Percentiles rank a stretch among this genome's conserved stretches.
These are phyloP conservation scores for Megaceryle alcyon DNA, from an alignment of 2,797 vertebrate genomes.

Conservation along the genomic window DNA sequence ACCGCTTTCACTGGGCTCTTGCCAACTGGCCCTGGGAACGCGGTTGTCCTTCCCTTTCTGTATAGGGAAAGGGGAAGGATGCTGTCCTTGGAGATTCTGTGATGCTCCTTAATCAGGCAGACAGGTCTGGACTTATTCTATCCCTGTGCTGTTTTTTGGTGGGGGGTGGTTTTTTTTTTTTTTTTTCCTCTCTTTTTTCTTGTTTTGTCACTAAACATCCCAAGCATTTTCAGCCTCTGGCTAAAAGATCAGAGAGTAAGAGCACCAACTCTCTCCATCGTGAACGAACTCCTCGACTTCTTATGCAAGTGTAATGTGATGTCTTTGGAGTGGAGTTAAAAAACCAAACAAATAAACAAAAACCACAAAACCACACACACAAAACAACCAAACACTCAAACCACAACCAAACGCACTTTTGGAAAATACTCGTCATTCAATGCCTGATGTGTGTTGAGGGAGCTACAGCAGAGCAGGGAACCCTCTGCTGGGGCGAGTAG, in stretches of 20 bases:
- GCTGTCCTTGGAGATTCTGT: background rate
- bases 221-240: background rate
- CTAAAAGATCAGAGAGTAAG: background rate
- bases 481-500: background rate
- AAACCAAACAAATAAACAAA: background rate
- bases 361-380: too few species aligned
- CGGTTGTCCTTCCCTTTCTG: background rate
- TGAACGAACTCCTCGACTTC: slow-evolving; percentile 22
- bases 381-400: background rate
- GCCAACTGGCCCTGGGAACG: background rate
- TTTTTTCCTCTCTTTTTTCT: too few species aligned
- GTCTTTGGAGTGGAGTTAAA: background rate
- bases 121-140: slow-evolving; percentile 25
- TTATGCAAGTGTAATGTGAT: background rate
- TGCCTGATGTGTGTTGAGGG: background rate
- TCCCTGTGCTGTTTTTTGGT: background rate
- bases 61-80: background rate
- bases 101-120: background rate
- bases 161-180: rapidly evolving
- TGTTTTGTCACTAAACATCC: background rate
- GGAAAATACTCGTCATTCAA: background rate
- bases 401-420: background rate
- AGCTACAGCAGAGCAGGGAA: background rate
- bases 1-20: background rate
- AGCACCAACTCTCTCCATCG: background rate